Evolutionary conservation across 1,140 invertebrate species (phyloP).

Genomic region (Apis laboriosa): DNA sequence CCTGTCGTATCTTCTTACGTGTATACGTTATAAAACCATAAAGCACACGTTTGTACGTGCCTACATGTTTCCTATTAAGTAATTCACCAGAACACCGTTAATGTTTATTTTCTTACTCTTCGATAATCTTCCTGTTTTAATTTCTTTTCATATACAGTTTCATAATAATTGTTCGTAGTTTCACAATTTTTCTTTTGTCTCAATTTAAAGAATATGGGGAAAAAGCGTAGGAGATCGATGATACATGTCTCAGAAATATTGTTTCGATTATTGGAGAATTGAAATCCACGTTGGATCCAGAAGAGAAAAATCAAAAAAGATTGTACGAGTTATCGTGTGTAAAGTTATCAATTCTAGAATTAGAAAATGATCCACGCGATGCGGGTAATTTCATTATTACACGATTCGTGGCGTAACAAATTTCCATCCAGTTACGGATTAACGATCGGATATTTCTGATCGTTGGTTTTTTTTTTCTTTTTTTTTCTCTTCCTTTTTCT

Average conservation of each 20-base stretch:
- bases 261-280: no score
- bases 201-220: no score
- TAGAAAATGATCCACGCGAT: background rate
- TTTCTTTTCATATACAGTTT: background rate
- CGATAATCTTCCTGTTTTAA: background rate
- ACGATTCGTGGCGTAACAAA: slow-evolving; percentile 60
- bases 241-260: no score
- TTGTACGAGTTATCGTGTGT: no score
- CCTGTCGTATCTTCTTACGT: slow-evolving; percentile 65
- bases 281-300: no score
- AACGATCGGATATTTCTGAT: slow-evolving; percentile 69
- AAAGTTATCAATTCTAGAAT: no score
- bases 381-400: background rate
- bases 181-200: no score
- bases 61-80: background rate
- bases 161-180: no score
- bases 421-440: slow-evolving; percentile 75
- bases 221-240: no score
- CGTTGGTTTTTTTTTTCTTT: slow-evolving; percentile 31
- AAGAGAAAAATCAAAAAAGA: no score
- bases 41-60: slow-evolving; percentile 20
- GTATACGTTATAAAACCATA: background rate
- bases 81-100: background rate
- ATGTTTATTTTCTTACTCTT: background rate
- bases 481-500: background rate